Evolutionary conservation across 2,888 invertebrate genomes (phyloP).

Genomic region (Nowickia ferox): DNA sequence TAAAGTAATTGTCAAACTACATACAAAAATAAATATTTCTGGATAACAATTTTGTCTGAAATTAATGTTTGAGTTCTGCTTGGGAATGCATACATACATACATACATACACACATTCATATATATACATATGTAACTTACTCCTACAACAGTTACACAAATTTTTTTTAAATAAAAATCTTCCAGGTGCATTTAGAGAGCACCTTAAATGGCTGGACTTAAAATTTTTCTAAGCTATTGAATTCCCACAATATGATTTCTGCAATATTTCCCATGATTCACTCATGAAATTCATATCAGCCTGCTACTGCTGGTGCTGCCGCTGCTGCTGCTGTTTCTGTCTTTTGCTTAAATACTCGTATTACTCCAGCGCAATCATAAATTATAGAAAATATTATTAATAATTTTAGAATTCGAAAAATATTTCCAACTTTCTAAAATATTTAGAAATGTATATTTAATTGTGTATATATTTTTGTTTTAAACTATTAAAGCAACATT

Average conservation of each 20-base stretch:
- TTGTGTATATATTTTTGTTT: not conserved
- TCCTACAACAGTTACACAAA: no score
- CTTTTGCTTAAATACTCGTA: not conserved
- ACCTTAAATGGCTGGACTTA: not conserved
- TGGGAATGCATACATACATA: no score
- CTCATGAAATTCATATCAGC: slow-evolving; percentile 15
- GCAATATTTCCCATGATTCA: not conserved
- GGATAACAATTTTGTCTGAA: no score
- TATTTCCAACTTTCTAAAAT: slow-evolving; percentile 45
- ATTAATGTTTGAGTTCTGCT: no score
- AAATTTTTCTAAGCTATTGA: not conserved
- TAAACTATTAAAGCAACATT: slow-evolving; percentile 30
- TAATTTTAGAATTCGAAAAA: slow-evolving; percentile 30
- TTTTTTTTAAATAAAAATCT: not conserved
- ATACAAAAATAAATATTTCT: no score
- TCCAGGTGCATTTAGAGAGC: not conserved
- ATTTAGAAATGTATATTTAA: not conserved
- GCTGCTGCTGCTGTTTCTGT: not conserved
- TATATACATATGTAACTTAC: no score
- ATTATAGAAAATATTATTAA: slow-evolving; percentile 43
- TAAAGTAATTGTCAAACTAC: no score
- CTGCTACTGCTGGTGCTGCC: not conserved
- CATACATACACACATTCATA: no score
- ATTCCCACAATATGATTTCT: slow-evolving; percentile 20
- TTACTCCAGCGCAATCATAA: slow-evolving; percentile 6